Conservation (phyloP, 2,888 invertebrate genomes). For the Teleogryllus oceanicus region DNA sequence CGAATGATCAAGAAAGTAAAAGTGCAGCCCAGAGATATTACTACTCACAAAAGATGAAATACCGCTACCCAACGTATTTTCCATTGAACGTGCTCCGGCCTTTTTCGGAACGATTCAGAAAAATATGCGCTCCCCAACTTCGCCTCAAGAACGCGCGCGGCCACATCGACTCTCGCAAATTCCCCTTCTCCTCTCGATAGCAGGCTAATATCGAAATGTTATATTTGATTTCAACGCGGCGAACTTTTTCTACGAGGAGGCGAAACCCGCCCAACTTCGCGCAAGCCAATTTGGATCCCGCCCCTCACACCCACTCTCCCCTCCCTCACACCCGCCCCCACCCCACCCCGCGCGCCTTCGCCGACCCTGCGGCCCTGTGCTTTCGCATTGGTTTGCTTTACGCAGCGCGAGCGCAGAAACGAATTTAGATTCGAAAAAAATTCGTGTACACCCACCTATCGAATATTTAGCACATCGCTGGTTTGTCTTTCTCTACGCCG, state of each 20-base stretch:
- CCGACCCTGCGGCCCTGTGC: neutral
- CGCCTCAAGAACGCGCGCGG: too few relatives aligned
- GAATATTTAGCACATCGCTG: neutral
- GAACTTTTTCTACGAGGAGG: too few relatives aligned
- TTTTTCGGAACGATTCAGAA: too few relatives aligned
- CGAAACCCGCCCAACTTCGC: neutral
- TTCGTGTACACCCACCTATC: neutral
- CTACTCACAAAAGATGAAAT: too few relatives aligned
- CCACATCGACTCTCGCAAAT: neutral
- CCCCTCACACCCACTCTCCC: neutral
- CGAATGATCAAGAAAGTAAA: too few relatives aligned
- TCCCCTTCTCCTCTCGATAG: neutral
- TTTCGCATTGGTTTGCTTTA: neutral
- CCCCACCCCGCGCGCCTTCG: neutral
- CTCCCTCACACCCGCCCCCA: neutral
- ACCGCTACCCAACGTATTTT: too few relatives aligned
- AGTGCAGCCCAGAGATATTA: too few relatives aligned
- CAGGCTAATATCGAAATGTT: slow-evolving; percentile 2
- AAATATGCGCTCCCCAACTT: too few relatives aligned
- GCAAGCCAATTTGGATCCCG: neutral
- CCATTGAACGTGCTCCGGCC: too few relatives aligned
- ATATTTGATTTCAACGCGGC: neutral
- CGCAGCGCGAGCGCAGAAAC: neutral
- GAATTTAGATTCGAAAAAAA: slow-evolving; percentile 10
- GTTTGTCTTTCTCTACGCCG: neutral